Conservation (phyloP, 1,140 invertebrate species). For the Hetaerina americana region DNA sequence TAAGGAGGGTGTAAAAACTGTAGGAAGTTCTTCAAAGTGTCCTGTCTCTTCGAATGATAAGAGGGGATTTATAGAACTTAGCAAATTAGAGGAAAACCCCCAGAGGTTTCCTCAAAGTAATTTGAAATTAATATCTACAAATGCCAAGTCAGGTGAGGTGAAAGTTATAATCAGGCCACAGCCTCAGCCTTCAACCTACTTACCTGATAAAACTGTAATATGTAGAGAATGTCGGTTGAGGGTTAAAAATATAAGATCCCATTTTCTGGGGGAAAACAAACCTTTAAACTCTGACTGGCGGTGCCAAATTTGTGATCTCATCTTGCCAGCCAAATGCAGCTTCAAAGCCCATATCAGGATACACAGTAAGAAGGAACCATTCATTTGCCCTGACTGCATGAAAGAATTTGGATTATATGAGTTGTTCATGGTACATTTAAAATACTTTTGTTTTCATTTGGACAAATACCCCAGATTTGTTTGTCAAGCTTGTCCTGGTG, state of each 20-base stretch:
- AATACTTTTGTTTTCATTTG: neutral
- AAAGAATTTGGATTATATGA: neutral
- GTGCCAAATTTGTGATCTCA: neutral
- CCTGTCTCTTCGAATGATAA: no score
- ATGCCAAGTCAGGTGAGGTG: no score
- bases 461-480: neutral
- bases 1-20: no score
- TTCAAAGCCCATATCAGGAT: neutral
- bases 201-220: neutral
- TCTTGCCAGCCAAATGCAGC: neutral
- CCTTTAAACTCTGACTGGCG: neutral
- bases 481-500: neutral
- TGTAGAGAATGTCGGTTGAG: neutral
- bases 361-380: neutral
- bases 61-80: no score
- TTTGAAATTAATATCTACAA: no score
- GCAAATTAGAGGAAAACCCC: no score
- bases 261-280: slow-evolving; percentile 1
- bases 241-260: neutral
- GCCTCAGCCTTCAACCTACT: no score
- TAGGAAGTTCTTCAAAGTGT: no score
- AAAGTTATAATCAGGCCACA: no score
- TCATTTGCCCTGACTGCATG: slow-evolving; percentile 2
- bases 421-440: neutral
- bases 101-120: no score